Base-by-base conservation (phyloP, 2,888 invertebrate species). In the Ephialtes manifestator region DNA sequence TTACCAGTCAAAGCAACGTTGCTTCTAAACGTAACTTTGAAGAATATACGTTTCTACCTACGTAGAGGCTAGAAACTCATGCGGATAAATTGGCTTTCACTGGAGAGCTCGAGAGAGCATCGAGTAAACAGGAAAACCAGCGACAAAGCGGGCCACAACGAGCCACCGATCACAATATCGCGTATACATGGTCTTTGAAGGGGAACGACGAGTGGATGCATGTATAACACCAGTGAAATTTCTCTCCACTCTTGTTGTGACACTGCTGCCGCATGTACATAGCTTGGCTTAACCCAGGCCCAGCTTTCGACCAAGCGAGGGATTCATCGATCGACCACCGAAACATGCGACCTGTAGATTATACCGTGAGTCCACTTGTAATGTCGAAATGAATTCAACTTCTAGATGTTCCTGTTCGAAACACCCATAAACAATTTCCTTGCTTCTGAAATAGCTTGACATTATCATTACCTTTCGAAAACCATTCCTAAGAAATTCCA, bases 71-170 rank as follows among this genome's bases (percentile, higher is more conserved):
- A 2, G 65, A 65, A 39, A 63, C 35, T 85, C 65, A 51, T 39
- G 10, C 58, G 76, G 86, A 87, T 89, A 88, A 89, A 91, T 91
- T 89, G 89, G 87, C 88, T 84, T 81, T 85, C 67, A 76, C 53
- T 70, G 85, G 80, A 70, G 81, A 85, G 81, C 72, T 77, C 77
- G 83, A 87, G 55, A 46, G 48, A 51, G 46, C 13, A 48, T 68
- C 28, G 68, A 68, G 81, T 51, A 68, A 70, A 81, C 68, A 76
- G 51, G 18, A 48, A 63, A 24, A n/a, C 11, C 48, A 43, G 70
- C 58, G 48, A 18, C 28, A 46, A 11, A 75, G 20, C 48, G 5
- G 46, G 48, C 63, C 48, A 35, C 75, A 75, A 75, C 63, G 75
- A 75, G 51, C 60, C 28, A 60, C 63, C 60, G 63, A 63, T 75